phyloP scores from a whole-genome alignment of 2,888 invertebrate species.

The Pristionchus japonicus region DNA sequence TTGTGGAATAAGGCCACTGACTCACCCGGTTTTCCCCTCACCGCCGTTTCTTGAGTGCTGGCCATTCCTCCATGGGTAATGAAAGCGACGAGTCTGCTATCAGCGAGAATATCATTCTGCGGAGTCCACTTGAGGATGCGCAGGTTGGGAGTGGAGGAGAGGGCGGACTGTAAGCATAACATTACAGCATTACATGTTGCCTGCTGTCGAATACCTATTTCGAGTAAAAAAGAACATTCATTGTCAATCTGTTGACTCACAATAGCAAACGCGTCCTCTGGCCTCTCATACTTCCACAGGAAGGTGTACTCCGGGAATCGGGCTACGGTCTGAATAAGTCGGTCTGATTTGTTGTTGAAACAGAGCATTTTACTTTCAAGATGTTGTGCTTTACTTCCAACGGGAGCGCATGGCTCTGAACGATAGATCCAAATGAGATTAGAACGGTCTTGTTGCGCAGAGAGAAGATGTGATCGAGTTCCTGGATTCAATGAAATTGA shows the following conservation, averaged over 20 bases:
- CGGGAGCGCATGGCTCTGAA: neutral
- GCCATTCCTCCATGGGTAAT: constrained; percentile 40
- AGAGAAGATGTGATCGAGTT: neutral
- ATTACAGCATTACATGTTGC: neutral
- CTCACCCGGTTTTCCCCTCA: neutral
- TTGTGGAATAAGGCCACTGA: too few relatives aligned
- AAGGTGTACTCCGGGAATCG: constrained; percentile 3
- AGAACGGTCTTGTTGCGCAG: neutral
- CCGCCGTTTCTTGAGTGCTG: neutral
- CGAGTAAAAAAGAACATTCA: too few relatives aligned
- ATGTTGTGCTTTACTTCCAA: neutral
- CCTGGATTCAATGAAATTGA: neutral
- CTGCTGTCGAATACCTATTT: neutral
- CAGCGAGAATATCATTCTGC: constrained; percentile 11
- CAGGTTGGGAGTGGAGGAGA: neutral
- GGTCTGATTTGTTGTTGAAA: neutral
- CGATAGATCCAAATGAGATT: constrained; percentile 9
- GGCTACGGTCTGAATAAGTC: neutral
- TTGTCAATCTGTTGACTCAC: neutral
- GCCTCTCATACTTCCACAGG: constrained; percentile 26
- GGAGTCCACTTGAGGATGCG: constrained; percentile 1
- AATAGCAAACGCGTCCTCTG: neutral
- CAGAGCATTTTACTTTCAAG: neutral
- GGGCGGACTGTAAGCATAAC: neutral
- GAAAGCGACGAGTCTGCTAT: neutral